Evolutionary conservation across 2,113 vertebrate genomes (phyloP).

Genomic region (Excalfactoria chinensis): DNA sequence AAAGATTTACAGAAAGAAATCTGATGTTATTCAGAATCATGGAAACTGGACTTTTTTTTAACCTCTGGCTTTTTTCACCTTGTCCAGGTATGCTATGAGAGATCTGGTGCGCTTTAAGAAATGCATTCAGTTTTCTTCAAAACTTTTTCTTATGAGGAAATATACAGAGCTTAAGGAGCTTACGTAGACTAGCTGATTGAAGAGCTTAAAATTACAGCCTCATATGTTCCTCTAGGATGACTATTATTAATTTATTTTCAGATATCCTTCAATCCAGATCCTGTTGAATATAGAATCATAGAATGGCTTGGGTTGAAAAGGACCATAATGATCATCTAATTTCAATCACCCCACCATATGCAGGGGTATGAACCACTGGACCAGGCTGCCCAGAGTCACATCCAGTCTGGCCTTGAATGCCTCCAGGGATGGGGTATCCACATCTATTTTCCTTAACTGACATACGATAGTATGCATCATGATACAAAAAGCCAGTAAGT

Average conservation of each 20-base stretch:
- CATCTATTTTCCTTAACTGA: background rate
- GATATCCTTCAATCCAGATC: background rate
- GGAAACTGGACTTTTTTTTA: background rate
- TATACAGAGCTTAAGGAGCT: background rate
- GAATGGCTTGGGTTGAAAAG: no score
- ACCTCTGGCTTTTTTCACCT: background rate
- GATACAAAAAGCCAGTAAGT: background rate
- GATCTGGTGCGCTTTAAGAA: background rate
- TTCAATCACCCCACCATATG: no score
- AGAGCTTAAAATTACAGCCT: background rate
- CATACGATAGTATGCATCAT: background rate
- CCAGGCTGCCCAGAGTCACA: no score
- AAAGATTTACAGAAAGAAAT: background rate
- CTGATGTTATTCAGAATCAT: background rate
- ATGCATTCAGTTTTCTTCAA: background rate
- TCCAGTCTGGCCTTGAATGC: no score
- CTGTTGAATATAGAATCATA: background rate
- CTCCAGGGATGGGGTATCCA: no score
- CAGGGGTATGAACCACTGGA: no score
- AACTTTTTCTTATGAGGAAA: background rate
- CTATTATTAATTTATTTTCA: background rate
- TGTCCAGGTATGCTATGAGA: background rate
- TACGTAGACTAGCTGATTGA: background rate
- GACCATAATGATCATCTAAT: no score
- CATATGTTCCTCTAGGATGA: background rate